A percentile compares a stretch with the other conserved stretches of the same genome.
Evolutionary conservation across 2,888 invertebrate species (phyloP).

Genomic region (Acleris laterana): DNA sequence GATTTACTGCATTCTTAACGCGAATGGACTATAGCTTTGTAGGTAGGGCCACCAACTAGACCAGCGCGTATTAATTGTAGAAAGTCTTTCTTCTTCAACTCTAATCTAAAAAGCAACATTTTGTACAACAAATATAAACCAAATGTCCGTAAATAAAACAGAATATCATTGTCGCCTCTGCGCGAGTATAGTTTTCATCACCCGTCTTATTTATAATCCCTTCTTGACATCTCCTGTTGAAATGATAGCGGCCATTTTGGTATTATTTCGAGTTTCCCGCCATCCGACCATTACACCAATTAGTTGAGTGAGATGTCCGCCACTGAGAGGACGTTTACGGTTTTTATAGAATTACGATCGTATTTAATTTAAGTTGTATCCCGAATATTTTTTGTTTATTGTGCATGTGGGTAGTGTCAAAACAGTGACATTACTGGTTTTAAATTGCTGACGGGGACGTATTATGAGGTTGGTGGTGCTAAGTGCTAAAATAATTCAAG

Average conservation of each 20-base stretch:
- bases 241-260: conserved; percentile 76
- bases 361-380: conserved; percentile 22
- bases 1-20: too few relatives aligned
- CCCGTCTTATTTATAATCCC: conserved; percentile 77
- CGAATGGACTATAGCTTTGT: too few relatives aligned
- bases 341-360: conserved; percentile 52
- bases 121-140: conserved; percentile 41
- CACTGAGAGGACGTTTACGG: conserved; percentile 65
- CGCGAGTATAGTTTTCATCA: conserved; percentile 79
- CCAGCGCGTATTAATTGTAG: too few relatives aligned
- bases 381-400: conserved; percentile 27
- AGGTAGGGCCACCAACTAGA: too few relatives aligned
- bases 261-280: conserved; percentile 73
- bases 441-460: conserved; percentile 10
- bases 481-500: conserved; percentile 14
- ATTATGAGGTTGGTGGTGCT: conserved; percentile 30
- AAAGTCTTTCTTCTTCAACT: background rate
- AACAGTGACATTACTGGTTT: conserved; percentile 10
- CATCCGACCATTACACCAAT: conserved; percentile 81
- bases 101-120: background rate
- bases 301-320: conserved; percentile 84
- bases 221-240: conserved; percentile 71
- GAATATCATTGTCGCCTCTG: conserved; percentile 75
- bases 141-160: conserved; percentile 62
- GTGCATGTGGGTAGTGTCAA: conserved; percentile 30